phyloP scores from a whole-genome alignment of 1,140 invertebrate species.

The Heliconius eleuchia region DNA sequence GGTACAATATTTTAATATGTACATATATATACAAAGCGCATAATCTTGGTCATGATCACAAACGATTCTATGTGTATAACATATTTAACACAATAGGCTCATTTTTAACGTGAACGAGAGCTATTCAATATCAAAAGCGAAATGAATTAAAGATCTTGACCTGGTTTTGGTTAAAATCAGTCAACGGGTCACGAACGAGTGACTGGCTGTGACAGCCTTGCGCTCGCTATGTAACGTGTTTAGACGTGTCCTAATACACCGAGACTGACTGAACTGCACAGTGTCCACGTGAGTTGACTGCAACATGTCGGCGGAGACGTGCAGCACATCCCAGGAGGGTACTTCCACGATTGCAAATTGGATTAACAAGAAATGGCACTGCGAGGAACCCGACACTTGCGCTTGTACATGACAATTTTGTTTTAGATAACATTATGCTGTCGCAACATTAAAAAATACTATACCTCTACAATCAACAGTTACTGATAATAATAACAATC shows the following conservation, averaged over 20 bases:
- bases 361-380: not conserved
- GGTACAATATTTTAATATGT: not conserved
- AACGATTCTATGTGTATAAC: not conserved
- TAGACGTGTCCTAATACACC: constrained; percentile 57
- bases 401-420: not conserved
- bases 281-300: constrained; percentile 37
- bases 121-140: constrained; percentile 66
- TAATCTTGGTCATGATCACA: not conserved
- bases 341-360: not conserved
- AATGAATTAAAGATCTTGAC: constrained; percentile 79
- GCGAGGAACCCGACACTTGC: not conserved
- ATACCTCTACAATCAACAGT: too few species aligned
- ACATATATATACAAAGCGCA: not conserved
- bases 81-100: constrained; percentile 26
- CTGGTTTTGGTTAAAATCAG: constrained; percentile 74
- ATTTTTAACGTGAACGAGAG: constrained; percentile 44
- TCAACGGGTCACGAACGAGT: constrained; percentile 77
- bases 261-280: constrained; percentile 50
- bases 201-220: constrained; percentile 75
- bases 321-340: constrained; percentile 19
- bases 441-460: too few species aligned
- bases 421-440: not conserved
- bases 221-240: constrained; percentile 55
- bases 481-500: too few species aligned
- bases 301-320: constrained; percentile 24